Evolutionary conservation across 2,113 vertebrate species (phyloP), one percentile per base, ranked within the genome.

Genomic region (Leptodactylus fuscus): DNA sequence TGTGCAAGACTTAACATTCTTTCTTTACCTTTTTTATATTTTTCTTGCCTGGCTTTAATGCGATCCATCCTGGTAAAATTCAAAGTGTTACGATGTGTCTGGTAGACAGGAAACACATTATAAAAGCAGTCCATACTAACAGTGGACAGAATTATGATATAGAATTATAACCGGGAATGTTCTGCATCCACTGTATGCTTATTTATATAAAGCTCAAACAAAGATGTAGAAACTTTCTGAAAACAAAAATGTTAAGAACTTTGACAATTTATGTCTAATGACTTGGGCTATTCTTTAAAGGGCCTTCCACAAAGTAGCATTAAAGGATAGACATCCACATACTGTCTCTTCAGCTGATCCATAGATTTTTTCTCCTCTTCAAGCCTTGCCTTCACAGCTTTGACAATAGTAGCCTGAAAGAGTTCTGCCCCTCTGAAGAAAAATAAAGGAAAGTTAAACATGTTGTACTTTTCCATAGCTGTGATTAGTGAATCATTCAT

Each of bases 321-420:
- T 13, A 76, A 76, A 49, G 58, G 13, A 73, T 10, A 44, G 1
- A 76, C 62, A 48, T 87, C 75, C 22, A 58, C 98, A 95, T 95
- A 99, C 98, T 99, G 98, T 95, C 97, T 97, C 90, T 99, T 99
- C 74, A 99, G 94, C 82, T 99, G 98, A 88, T 99, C 97, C 96
- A 99, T 99, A 81, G 98, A 99, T 88, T 96, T 99, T 73, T 96
- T 95, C 91, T 99, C 98, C 83, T 99, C 98, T 88, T 99, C 98
- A 86, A 99, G 94, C 90, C 97, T 94, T 88, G 97, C 98, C 86
- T 95, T 96, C 53, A 99, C 98, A 76, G 97, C 97, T 89, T 99
- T 99, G 69, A 99, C 97, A 82, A 99, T 98, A 20, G 96, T 98
- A 88, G 98, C 98, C 90, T 99, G 98, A 91, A 99, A 99, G 81